phyloP scores from a whole-genome alignment of 2,113 vertebrate genomes.

The Macrotis lagotis region DNA sequence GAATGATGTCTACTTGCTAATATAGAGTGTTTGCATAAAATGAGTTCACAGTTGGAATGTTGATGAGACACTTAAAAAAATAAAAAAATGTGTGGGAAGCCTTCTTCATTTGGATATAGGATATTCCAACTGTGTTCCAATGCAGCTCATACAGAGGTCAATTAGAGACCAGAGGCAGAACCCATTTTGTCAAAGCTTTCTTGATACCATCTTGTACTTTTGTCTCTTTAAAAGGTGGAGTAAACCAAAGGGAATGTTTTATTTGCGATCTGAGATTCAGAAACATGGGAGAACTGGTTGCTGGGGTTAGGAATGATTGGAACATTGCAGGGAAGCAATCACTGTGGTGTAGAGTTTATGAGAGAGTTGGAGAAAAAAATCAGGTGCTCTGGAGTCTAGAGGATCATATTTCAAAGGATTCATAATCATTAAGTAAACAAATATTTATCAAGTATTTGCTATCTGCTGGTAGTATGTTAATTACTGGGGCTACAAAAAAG shows the following conservation, averaged over 20 bases:
- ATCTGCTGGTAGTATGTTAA: background rate
- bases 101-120: conserved; percentile 10
- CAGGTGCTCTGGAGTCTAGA: background rate
- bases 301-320: background rate
- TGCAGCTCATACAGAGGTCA: background rate
- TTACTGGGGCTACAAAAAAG: background rate
- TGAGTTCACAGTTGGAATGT: background rate
- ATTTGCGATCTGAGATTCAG: background rate
- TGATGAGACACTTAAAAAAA: background rate
- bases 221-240: background rate
- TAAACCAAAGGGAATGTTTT: background rate
- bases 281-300: background rate
- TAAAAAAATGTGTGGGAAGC: background rate
- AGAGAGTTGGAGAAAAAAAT: background rate
- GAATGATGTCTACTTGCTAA: conserved; percentile 15
- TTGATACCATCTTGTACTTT: background rate
- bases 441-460: background rate
- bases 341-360: background rate
- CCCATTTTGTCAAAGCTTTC: background rate
- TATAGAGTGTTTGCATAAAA: conserved; percentile 11
- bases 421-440: background rate
- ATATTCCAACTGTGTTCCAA: background rate
- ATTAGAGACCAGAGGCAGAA: background rate
- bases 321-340: background rate
- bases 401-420: background rate